These are phyloP conservation scores for Hylaeus anthracinus DNA, from an alignment of 1,140 invertebrate genomes.

Conservation along the genomic window DNA sequence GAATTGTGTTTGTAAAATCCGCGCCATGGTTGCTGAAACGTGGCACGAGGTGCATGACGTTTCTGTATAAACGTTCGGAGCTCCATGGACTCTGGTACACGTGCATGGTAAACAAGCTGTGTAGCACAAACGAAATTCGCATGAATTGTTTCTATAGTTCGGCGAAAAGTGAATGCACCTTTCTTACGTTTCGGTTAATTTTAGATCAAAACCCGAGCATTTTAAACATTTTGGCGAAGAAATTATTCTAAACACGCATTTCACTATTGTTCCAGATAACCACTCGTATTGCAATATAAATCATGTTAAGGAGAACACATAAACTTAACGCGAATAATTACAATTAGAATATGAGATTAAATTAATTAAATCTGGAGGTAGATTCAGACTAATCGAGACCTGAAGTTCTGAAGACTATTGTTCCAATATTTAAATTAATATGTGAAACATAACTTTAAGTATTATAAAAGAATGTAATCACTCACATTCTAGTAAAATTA, in stretches of 20 bases:
- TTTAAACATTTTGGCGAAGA: no score
- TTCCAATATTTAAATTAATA: no score
- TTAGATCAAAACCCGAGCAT: constrained; percentile 16
- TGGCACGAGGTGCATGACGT: constrained; percentile 54
- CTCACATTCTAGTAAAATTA: no score
- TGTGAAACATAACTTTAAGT: no score
- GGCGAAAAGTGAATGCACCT: constrained; percentile 42
- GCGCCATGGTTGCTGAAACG: constrained; percentile 48
- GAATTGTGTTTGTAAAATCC: constrained; percentile 51
- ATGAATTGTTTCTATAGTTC: constrained; percentile 45
- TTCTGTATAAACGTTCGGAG: constrained; percentile 55
- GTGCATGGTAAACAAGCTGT: constrained; percentile 53
- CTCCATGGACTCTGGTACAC: constrained; percentile 17
- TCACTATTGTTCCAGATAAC: not conserved
- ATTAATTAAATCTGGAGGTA: no score
- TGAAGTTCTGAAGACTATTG: no score
- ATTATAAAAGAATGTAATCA: no score
- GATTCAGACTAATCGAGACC: no score
- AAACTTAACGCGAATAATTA: no score
- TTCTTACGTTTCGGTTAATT: constrained; percentile 35
- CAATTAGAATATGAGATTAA: no score
- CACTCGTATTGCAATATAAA: no score
- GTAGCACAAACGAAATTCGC: constrained; percentile 40
- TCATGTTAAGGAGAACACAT: no score
- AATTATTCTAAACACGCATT: not conserved